phyloP scores from a whole-genome alignment of 2,113 vertebrate species.

The Shinisaurus crocodilurus region DNA sequence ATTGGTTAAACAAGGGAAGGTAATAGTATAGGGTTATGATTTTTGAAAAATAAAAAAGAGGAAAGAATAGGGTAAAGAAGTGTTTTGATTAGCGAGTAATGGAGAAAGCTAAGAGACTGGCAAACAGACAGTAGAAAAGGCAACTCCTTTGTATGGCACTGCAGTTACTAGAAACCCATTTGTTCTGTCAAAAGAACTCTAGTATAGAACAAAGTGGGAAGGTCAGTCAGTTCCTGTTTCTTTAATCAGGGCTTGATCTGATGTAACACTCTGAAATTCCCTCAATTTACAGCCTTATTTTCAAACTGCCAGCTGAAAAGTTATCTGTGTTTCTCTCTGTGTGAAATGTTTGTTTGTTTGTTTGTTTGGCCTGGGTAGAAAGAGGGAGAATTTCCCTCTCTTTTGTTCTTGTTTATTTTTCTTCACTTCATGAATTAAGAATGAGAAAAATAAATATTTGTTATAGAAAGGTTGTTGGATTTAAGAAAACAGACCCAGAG shows the following conservation, averaged over 20 bases:
- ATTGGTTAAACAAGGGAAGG: background rate
- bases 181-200: background rate
- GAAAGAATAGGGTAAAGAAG: fast-evolving
- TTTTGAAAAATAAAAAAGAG: fast-evolving
- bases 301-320: background rate
- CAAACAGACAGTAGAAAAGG: background rate
- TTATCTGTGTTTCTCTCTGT: background rate
- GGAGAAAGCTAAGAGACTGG: fast-evolving
- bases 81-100: fast-evolving
- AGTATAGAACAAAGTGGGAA: background rate
- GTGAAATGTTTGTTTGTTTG: too few relatives aligned
- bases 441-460: background rate
- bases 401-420: background rate
- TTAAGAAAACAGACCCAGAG: background rate
- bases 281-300: background rate
- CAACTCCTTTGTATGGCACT: background rate
- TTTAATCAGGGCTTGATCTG: background rate
- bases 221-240: background rate
- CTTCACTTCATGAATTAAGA: fast-evolving
- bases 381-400: fast-evolving
- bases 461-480: background rate
- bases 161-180: background rate
- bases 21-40: too few relatives aligned
- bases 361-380: too few relatives aligned
- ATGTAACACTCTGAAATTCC: background rate